These are phyloP conservation scores for Drosophila birchii DNA, from an alignment of 2,888 invertebrate genomes.

Conservation along the genomic window DNA sequence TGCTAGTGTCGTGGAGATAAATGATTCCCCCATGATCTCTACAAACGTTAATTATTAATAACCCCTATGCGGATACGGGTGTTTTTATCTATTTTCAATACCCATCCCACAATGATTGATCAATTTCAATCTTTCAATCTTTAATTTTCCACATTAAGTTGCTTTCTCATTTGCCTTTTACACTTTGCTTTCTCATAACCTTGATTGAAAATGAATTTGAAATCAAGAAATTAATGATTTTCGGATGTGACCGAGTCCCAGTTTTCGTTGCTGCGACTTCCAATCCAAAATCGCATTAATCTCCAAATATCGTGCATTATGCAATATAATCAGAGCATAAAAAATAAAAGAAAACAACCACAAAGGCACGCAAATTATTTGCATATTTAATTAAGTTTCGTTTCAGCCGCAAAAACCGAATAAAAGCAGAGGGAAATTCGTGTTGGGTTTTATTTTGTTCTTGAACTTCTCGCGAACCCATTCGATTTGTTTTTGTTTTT, in stretches of 20 bases:
- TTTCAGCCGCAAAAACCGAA: slow-evolving; percentile 26
- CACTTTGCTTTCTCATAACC: neutral
- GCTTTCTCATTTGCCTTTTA: neutral
- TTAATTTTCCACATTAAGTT: slow-evolving; percentile 2
- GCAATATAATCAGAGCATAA: slow-evolving; percentile 67
- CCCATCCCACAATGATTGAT: slow-evolving; percentile 9
- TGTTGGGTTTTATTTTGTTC: slow-evolving; percentile 43
- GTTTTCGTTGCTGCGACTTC: slow-evolving; percentile 6
- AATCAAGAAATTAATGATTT: slow-evolving; percentile 21
- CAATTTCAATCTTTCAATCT: slow-evolving; percentile 10
- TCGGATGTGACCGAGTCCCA: slow-evolving; percentile 31
- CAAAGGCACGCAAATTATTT: slow-evolving; percentile 74
- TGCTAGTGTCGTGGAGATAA: neutral
- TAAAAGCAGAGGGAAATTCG: slow-evolving; percentile 22
- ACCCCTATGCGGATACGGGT: neutral
- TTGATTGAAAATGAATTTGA: neutral
- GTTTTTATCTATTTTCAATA: neutral
- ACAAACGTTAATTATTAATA: neutral
- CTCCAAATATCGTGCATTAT: slow-evolving; percentile 53
- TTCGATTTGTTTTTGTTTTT: slow-evolving; percentile 38
- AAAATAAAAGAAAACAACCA: slow-evolving; percentile 52
- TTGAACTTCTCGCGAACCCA: slow-evolving; percentile 48
- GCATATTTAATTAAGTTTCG: slow-evolving; percentile 70
- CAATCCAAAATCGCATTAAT: slow-evolving; percentile 19
- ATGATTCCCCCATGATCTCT: slow-evolving; percentile 12